Base-by-base conservation (phyloP, 2,113 vertebrate genomes). In the Labeo catla region DNA sequence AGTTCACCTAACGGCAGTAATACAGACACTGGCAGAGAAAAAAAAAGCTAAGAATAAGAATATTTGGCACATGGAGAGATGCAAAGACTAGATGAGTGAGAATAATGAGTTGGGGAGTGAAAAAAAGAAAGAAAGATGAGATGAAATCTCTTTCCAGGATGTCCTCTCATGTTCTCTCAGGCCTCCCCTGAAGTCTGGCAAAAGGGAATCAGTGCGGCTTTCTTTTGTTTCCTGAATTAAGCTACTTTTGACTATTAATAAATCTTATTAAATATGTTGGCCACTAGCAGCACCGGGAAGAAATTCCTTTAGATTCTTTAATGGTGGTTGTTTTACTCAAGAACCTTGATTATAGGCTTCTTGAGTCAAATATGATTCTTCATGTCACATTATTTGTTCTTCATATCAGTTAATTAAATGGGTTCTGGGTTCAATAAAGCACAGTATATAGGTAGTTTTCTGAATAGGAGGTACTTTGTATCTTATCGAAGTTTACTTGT, bases 1-100 rank as follows among this genome's bases (percentile, higher is more conserved):
- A 50, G 36, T 68, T 68, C 10, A 47, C 59, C 59, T 79, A 84
- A 86, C 28, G 19, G 36, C 34, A 43, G 47, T 87, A 88, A 90
- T 83, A 79, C 45, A 76, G 72, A 76, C 11, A 81, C 15, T 74
- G 85, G 70, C 73, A 57, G 86, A 83, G 10, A 78, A 10, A 81
- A 87, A 76, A 4, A 15, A 65, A n/a, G 34, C 13, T 63, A 34
- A 57, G 19, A 50, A 79, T 72, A 84, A 61, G 36, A 68, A 70
- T 54, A 54, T 83, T 59, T 83, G 65, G 66, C 66, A 83, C 19
- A 23, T n/a, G 49, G 2, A 54, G 12, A 6, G 19, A 36, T 19
- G 13, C 28, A 39, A 83, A 45, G 21, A 57, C 34, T 76, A 52
- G 49, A 77, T 77, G 74, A 77, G 74, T 77, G 28, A 54, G 8